A percentile compares a stretch with the other conserved stretches of the same genome.
phyloP scores from a whole-genome alignment of 2,113 vertebrate species.

The Psittacara wagleri region DNA sequence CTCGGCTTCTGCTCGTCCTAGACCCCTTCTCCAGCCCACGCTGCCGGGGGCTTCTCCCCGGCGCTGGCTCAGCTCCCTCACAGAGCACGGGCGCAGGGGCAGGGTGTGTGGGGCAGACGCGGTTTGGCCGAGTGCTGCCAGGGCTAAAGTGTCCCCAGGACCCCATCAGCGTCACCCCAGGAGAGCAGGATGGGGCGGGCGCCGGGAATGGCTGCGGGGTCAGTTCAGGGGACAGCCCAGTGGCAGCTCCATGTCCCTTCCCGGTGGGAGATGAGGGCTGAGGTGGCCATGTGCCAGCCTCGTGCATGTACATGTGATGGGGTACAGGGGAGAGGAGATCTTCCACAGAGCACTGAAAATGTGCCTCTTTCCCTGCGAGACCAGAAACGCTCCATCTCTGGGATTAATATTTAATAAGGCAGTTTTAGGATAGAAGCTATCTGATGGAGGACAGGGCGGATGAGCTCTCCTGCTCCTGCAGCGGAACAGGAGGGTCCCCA shows the following conservation, averaged over 20 bases:
- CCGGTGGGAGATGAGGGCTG: rapidly evolving
- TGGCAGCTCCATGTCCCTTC: neutral
- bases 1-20: rapidly evolving
- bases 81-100: neutral
- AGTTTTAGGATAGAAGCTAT: neutral
- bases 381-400: neutral
- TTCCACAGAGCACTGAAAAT: neutral
- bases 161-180: rapidly evolving
- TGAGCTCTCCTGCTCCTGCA: rapidly evolving
- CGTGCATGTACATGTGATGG: neutral
- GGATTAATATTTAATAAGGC: conserved; percentile 67
- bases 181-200: neutral
- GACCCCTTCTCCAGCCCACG: rapidly evolving
- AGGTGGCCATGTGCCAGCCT: neutral
- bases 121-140: neutral
- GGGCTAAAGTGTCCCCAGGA: rapidly evolving
- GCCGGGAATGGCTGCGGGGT: rapidly evolving
- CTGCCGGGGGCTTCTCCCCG: neutral
- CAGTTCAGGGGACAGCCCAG: neutral
- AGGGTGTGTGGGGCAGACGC: rapidly evolving
- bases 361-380: conserved; percentile 1
- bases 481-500: rapidly evolving
- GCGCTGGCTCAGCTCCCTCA: neutral
- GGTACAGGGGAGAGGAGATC: neutral
- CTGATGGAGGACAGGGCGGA: neutral